A percentile compares a stretch with the other conserved stretches of the same genome.
phyloP scores from a whole-genome alignment of 2,113 vertebrate genomes.

The Stegastes partitus region DNA sequence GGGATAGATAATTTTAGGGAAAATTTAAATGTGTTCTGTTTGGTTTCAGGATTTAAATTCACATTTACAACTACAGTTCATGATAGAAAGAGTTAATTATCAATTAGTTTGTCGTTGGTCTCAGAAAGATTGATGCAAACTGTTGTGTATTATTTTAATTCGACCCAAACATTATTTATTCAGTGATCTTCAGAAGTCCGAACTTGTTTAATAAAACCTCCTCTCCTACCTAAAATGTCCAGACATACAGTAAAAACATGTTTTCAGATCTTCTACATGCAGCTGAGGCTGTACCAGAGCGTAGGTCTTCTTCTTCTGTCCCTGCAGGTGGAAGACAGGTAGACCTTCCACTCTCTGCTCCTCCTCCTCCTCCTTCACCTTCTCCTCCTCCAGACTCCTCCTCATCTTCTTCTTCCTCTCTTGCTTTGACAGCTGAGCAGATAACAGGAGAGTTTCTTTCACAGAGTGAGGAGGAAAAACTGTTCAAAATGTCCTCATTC shows the following conservation, averaged over 20 bases:
- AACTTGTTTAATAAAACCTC: too few species aligned
- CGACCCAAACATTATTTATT: too few species aligned
- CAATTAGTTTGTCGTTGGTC: too few species aligned
- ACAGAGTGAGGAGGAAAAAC: neutral
- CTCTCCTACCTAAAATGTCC: neutral
- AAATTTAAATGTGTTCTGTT: too few species aligned
- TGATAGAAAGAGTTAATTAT: too few species aligned
- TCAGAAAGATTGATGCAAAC: too few species aligned
- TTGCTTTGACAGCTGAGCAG: slow-evolving; percentile 47
- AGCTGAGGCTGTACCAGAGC: slow-evolving; percentile 73
- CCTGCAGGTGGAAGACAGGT: slow-evolving; percentile 29
- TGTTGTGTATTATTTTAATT: too few species aligned
- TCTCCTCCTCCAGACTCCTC: slow-evolving; percentile 30
- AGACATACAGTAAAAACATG: neutral
- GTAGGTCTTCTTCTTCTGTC: slow-evolving; percentile 38
- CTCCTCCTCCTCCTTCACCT: neutral
- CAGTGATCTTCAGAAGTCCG: too few species aligned
- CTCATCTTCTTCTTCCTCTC: slow-evolving; percentile 13
- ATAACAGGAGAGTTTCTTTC: neutral
- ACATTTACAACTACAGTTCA: too few species aligned
- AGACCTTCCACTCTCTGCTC: neutral
- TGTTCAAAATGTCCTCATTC: too few species aligned
- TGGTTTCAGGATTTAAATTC: too few species aligned
- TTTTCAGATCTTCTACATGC: neutral
- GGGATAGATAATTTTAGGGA: too few species aligned